Conservation (phyloP, 2,888 invertebrate species). For the Zelleria hepariella region DNA sequence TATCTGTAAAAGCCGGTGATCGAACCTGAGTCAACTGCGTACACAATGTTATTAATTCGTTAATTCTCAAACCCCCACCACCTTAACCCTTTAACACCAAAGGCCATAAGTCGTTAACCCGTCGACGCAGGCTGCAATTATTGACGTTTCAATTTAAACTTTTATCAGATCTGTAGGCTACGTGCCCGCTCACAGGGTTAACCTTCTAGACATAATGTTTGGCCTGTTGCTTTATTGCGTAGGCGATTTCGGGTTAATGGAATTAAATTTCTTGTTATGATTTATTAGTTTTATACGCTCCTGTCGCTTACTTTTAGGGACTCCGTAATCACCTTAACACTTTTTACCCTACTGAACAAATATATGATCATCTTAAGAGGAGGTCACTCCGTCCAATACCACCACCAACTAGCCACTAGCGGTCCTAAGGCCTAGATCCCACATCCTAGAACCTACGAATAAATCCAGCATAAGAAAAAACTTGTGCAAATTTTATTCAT, state of each 20-base stretch:
- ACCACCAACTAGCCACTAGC: too few relatives aligned
- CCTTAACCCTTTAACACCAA: not conserved
- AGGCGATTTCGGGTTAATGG: not conserved
- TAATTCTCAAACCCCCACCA: not conserved
- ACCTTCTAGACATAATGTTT: constrained; percentile 10
- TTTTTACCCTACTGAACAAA: too few relatives aligned
- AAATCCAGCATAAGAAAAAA: too few relatives aligned
- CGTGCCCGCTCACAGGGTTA: constrained; percentile 21
- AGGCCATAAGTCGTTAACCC: not conserved
- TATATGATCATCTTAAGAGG: too few relatives aligned
- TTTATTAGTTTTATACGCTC: not conserved
- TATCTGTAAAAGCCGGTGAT: too few relatives aligned
- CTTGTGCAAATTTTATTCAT: too few relatives aligned
- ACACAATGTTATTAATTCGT: not conserved
- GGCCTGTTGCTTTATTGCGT: not conserved
- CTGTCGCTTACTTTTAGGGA: too few relatives aligned
- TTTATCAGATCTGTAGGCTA: constrained; percentile 46
- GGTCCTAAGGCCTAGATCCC: too few relatives aligned
- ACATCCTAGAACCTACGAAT: too few relatives aligned
- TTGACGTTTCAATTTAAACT: constrained; percentile 60
- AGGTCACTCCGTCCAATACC: too few relatives aligned
- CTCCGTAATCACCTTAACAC: too few relatives aligned
- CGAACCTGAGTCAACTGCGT: not conserved
- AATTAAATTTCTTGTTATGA: not conserved
- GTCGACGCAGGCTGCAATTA: constrained; percentile 35